Evolutionary conservation across 2,888 invertebrate genomes (phyloP).

Genomic region (Mycalesis mineus): DNA sequence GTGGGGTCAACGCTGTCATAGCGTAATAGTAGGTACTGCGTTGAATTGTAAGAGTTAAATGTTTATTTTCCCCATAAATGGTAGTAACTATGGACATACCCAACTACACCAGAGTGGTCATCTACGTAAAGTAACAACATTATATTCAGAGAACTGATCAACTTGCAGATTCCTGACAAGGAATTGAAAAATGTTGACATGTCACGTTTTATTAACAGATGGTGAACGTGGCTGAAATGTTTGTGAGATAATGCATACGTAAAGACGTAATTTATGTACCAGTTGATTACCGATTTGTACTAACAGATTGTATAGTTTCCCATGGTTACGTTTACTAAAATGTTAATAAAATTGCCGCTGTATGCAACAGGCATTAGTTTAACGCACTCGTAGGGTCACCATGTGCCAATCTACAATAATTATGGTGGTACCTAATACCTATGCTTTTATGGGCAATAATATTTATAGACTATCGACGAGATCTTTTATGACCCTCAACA

Average conservation of each 20-base stretch:
- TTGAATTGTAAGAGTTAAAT: too few species aligned
- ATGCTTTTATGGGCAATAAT: too few species aligned
- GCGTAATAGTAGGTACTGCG: too few species aligned
- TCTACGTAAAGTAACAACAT: too few species aligned
- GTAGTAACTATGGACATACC: too few species aligned
- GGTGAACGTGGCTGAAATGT: conserved; percentile 14
- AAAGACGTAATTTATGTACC: conserved; percentile 44
- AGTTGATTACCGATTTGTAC: conserved; percentile 42
- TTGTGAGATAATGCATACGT: conserved; percentile 27
- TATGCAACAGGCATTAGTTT: conserved; percentile 47
- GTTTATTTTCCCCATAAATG: too few species aligned
- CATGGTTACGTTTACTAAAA: conserved; percentile 50
- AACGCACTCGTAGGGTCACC: background rate
- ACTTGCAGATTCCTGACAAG: background rate
- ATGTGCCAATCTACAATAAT: background rate
- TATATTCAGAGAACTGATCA: background rate
- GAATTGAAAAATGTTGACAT: background rate
- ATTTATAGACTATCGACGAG: too few species aligned
- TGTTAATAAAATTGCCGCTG: conserved; percentile 60
- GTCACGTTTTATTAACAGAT: background rate
- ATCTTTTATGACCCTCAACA: too few species aligned
- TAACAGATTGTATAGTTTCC: conserved; percentile 43
- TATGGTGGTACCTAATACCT: too few species aligned
- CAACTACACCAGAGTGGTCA: too few species aligned
- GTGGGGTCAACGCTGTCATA: too few species aligned